Base-by-base conservation (phyloP, 2,113 vertebrate genomes). In the Cryptotis parvus region DNA sequence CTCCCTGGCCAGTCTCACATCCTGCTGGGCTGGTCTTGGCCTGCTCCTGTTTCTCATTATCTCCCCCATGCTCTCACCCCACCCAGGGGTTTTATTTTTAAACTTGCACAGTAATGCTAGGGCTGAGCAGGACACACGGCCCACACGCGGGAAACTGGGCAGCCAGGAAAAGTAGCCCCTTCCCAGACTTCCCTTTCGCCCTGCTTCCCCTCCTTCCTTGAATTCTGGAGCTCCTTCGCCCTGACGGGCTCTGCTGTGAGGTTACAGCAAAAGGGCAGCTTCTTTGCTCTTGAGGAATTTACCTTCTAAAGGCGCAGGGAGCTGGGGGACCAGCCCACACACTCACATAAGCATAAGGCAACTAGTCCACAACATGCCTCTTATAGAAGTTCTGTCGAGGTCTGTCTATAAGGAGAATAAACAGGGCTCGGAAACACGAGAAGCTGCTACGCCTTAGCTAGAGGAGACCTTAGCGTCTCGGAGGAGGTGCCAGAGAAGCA, bases 81-180 rank as follows among this genome's bases (percentile, higher is more conserved):
- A 87, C 93, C 91, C 95, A 76, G 80, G 35, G 76, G n/a, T 12
- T 79, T 84, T 95, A 95, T 94, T 95, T 95, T 95, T 92, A 96
- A 93, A 91, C 78, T 84, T 80, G 74, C 52, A 83, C 52, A 33
- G 76, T 94, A 96, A 93, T 91, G 43, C 83, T 78, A 93, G 88
- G 94, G 79, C 88, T 88, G 63, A 91, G 81, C 70, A 80, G 88
- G 78, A 79, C 83, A 63, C 35, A 14, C 91, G 89, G 84, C 94
- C 91, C 90, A 89, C 68, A 7, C 83, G n/a, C 22, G 33, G 94
- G 91, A 81, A 86, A 69, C 61, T 15, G 45, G 87, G 76, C 55
- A 33, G 77, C 79, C 55, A 58, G 52, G 72, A 92, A 78, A 83
- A 58, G 79, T 27, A 29, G 4, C 4, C 68, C 84, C 39, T 81